Evolutionary conservation across 2,797 vertebrate species (phyloP), one percentile per base, ranked within the genome.

Genomic region (Siniperca obscura): DNA sequence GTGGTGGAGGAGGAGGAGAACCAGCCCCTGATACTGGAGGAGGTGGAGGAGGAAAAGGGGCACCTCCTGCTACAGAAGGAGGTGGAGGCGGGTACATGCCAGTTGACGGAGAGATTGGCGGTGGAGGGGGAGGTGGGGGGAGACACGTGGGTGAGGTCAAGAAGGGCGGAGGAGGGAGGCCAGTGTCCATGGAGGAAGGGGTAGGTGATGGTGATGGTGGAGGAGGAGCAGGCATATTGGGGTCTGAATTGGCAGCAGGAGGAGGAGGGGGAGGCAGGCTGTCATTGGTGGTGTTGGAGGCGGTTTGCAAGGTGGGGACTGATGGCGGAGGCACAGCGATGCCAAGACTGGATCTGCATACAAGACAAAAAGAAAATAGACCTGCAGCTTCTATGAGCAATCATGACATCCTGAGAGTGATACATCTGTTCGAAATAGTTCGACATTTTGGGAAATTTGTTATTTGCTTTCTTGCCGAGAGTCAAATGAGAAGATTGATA

Each of bases 251-350:
- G 3, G 87, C 44, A 66, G 87, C 10, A 1, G 87, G 80, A 3
- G 92, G 87, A 34, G 88, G 87, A 25, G 94, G 90, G 1, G 90
- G 76, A 53, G 83, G 85, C 4, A 85, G 79, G 60, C 4, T 78
- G 71, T 78, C 61, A 34, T 59, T 57, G 25, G 78, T 48, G 62
- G 77, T 7, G 67, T 80, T 81, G 57, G 90, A 68, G 78, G 69
- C 27, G 0, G 48, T 66, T 13, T 22, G 30, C 57, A 83, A 62
- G 52, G 89, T 76, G 53, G 95, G 96, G 46, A 96, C 92, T 4
- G 94, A 94, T 10, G 96, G 95, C 0, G 91, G 92, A 57, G 95
- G 83, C 67, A 96, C 96, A 0, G 95, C 95, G 30, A 96, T 93
- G 66, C 95, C 95, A 1, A 86, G 60, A 74, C 72, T 88, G 76